Evolutionary conservation across 2,888 invertebrate species (phyloP).

Genomic region (Scaptomyza caliginosa): DNA sequence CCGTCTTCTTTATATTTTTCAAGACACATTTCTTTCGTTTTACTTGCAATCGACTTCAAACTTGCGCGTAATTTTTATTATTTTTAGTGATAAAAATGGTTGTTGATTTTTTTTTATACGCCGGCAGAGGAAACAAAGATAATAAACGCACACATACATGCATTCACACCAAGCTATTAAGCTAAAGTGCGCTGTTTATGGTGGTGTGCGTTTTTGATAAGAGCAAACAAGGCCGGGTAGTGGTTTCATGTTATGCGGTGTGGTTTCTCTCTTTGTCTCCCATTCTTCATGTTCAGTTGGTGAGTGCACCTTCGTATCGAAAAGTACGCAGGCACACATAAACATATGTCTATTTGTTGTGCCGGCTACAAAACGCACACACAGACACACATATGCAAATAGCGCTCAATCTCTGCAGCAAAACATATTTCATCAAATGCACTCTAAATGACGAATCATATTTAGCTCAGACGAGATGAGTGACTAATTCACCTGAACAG

Average conservation of each 20-base stretch:
- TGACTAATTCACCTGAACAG: slow-evolving; percentile 53
- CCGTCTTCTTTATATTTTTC: slow-evolving; percentile 28
- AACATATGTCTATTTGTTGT: slow-evolving; percentile 16
- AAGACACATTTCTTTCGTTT: slow-evolving; percentile 56
- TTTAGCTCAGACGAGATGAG: slow-evolving; percentile 28
- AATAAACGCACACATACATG: slow-evolving; percentile 46
- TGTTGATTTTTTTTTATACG: slow-evolving; percentile 43
- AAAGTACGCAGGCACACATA: slow-evolving; percentile 19
- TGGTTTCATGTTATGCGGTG: slow-evolving; percentile 12
- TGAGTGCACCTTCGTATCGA: slow-evolving; percentile 35
- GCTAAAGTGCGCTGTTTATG: slow-evolving; percentile 26
- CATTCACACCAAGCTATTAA: slow-evolving; percentile 39
- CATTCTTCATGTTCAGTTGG: slow-evolving; percentile 9
- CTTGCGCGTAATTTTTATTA: slow-evolving; percentile 32
- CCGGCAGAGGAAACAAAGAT: slow-evolving; percentile 58
- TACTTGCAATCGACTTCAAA: slow-evolving; percentile 44
- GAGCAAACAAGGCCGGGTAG: slow-evolving; percentile 45
- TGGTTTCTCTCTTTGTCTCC: slow-evolving; percentile 1
- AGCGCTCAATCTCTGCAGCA: slow-evolving; percentile 30
- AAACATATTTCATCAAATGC: slow-evolving; percentile 51
- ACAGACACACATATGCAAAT: not conserved
- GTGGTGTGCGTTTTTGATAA: slow-evolving; percentile 50
- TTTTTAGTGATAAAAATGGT: slow-evolving; percentile 46
- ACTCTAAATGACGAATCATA: slow-evolving; percentile 45
- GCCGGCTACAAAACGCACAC: slow-evolving; percentile 25